phyloP scores from a whole-genome alignment of 2,797 vertebrate genomes.

The Spatula versicolor region DNA sequence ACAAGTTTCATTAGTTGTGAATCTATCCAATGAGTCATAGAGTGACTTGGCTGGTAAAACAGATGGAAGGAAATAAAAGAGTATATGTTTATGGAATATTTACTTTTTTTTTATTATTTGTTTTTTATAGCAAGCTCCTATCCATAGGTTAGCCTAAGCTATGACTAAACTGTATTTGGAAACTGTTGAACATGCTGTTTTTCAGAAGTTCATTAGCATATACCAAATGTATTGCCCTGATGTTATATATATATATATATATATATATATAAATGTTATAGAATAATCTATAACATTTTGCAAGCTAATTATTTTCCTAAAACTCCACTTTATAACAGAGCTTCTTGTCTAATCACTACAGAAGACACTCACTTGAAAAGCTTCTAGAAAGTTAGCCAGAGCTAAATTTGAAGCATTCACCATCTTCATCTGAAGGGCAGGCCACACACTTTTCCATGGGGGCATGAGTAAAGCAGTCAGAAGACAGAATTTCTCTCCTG shows the following conservation, averaged over 20 bases:
- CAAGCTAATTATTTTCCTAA: not conserved
- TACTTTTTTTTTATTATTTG: not conserved
- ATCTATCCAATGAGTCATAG: not conserved
- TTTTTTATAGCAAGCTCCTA: not conserved
- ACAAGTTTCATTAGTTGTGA: not conserved
- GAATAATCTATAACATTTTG: not conserved
- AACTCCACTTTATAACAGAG: not conserved
- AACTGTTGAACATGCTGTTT: not conserved
- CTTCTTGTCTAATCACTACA: not conserved
- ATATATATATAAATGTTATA: not conserved
- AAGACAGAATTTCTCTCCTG: not conserved
- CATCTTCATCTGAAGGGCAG: not conserved
- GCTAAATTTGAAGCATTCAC: not conserved
- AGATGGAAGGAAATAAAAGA: accelerated
- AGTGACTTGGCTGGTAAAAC: not conserved
- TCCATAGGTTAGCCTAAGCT: not conserved
- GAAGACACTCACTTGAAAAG: not conserved
- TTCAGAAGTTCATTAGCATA: not conserved
- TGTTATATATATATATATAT: no score
- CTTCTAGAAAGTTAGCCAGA: not conserved
- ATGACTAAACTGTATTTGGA: not conserved
- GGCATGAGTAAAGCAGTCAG: not conserved
- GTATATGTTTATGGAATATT: not conserved
- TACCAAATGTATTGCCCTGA: not conserved
- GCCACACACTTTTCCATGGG: not conserved